Conservation (phyloP, 2,113 vertebrate genomes). For the Octodon degus region DNA sequence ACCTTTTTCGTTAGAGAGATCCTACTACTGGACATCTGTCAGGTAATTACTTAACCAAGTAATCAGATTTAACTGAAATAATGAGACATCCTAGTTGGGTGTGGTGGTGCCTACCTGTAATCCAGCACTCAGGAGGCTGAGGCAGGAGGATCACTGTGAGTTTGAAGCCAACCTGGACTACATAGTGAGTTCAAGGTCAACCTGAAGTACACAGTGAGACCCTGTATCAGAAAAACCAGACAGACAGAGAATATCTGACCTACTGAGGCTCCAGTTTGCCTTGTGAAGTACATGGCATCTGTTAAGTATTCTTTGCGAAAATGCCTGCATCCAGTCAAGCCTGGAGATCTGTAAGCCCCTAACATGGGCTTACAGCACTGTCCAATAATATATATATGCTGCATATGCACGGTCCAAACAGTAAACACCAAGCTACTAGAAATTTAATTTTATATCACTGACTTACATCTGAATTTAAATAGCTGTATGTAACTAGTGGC, state of each 20-base stretch:
- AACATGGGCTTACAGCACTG: background rate
- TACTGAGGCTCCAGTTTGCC: background rate
- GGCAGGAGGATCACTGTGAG: too few species aligned
- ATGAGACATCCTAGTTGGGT: background rate
- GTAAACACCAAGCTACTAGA: constrained; percentile 19
- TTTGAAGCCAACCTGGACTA: too few species aligned
- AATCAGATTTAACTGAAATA: background rate
- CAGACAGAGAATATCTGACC: background rate
- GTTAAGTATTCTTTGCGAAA: constrained; percentile 50
- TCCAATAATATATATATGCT: background rate
- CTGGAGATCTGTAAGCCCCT: background rate
- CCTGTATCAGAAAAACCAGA: too few species aligned
- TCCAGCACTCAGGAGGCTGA: too few species aligned
- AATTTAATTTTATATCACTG: background rate
- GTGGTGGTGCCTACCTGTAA: background rate
- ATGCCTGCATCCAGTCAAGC: constrained; percentile 32
- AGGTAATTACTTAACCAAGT: constrained; percentile 4
- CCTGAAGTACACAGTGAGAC: too few species aligned
- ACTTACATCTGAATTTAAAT: constrained; percentile 2
- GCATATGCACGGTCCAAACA: background rate
- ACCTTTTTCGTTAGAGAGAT: constrained; percentile 1
- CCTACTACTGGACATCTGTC: background rate
- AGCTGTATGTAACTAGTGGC: background rate
- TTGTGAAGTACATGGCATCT: background rate
- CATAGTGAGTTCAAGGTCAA: too few species aligned